Evolutionary conservation across 2,888 invertebrate genomes (phyloP), one percentile per base, ranked within the genome.

Genomic region (Tortricodes alternella): DNA sequence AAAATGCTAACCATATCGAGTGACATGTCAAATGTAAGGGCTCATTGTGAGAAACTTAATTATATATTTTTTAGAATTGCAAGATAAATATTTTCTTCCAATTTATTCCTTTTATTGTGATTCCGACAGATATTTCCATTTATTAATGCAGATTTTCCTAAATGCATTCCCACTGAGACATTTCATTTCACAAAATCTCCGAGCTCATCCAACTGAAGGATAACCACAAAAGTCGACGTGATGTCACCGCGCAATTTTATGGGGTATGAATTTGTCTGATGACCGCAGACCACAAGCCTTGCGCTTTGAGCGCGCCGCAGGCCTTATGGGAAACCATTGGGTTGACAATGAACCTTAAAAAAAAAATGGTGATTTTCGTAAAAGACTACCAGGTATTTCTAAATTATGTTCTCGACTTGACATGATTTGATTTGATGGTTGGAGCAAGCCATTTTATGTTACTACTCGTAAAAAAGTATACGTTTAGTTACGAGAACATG

Each of bases 221-320:
- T 24, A 32, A 53, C 46, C 53, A 19, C 46, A 41, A 39, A 11
- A 16, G 34, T 15, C 39, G 58, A 60, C 59, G 55, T 58, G 46
- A 41, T 57, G 60, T 61, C 66, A 67, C 67, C 64, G 60, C 68
- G 64, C 65, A 63, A 60, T 72, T 81, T 84, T 82, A 80, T 78
- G 76, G 73, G 71, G 76, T 80, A 80, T 78, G 79, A 80, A 80
- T 75, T 71, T 71, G 77, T 68, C 65, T 32, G 56, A 39, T 53
- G 62, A 58, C 68, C 68, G 64, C 60, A 74, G 78, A 70, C 78
- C 60, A 39, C 41, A 8, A 59, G 72, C 77, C 78, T 59, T 74
- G 74, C 21, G 58, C 68, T 69, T 72, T 73, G 71, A 62, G 60
- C 37, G 37, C 61, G 65, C 71, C 68, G 67, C 74, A 76, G 78